These are phyloP conservation scores for Lepisosteus osseus DNA, from an alignment of 2,113 vertebrate genomes.

Conservation along the genomic window DNA sequence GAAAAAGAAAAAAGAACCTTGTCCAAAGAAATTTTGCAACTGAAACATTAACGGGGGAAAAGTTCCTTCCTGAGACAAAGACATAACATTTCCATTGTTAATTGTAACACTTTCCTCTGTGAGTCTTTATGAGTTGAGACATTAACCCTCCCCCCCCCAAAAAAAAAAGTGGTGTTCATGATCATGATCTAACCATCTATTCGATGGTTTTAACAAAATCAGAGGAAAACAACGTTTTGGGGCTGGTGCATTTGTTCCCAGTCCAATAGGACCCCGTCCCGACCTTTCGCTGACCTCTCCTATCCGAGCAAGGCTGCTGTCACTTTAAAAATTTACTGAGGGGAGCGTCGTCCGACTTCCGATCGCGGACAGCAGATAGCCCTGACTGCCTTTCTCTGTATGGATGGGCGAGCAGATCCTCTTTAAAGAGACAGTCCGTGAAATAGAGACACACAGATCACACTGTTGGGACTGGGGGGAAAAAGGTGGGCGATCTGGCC, in stretches of 20 bases:
- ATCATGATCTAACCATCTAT: conserved; percentile 13
- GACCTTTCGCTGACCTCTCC: conserved; percentile 85
- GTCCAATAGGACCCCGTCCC: conserved; percentile 69
- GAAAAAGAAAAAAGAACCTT: not conserved
- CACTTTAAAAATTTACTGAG: conserved; percentile 81
- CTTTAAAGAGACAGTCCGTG: conserved; percentile 67
- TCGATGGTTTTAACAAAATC: conserved; percentile 48
- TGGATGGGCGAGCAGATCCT: conserved; percentile 63
- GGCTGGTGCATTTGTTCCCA: conserved; percentile 56
- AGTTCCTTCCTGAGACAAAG: not conserved
- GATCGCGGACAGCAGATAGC: conserved; percentile 62
- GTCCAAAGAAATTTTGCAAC: not conserved
- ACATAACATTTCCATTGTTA: not conserved
- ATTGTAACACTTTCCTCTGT: not conserved
- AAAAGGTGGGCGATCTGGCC: conserved; percentile 47
- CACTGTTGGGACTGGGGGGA: conserved; percentile 30
- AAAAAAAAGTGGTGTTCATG: conserved; percentile 33
- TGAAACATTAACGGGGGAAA: not conserved
- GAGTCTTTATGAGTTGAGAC: not conserved
- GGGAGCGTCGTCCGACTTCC: conserved; percentile 70
- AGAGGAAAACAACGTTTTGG: conserved; percentile 52
- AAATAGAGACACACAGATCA: conserved; percentile 51
- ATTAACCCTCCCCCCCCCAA: not conserved
- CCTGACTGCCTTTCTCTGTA: conserved; percentile 37
- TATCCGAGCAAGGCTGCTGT: conserved; percentile 77